phyloP scores from a whole-genome alignment of 35 echinoderm and acorn worm species.

The Ophiothrix spiculata region DNA sequence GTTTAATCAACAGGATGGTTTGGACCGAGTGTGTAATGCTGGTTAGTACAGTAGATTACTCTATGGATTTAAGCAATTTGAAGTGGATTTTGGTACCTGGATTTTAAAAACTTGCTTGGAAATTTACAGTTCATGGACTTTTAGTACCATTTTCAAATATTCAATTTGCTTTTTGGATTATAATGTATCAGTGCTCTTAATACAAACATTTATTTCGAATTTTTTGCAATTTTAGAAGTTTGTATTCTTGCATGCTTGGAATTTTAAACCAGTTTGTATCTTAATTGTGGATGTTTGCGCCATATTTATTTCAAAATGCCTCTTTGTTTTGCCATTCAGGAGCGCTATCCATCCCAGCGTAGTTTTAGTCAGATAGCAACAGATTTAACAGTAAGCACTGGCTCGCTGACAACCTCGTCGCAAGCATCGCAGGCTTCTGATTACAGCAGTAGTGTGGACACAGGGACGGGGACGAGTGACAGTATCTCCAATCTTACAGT shows the following conservation, averaged over 20 bases:
- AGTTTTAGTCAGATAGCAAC: constrained; percentile 90
- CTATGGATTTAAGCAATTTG: neutral
- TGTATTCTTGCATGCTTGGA: neutral
- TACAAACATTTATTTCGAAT: neutral
- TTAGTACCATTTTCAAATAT: neutral
- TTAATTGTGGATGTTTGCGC: no score
- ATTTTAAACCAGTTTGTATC: no score
- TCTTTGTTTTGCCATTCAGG: constrained; percentile 7
- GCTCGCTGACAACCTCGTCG: constrained; percentile 76
- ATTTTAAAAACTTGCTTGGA: neutral
- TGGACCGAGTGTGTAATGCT: neutral
- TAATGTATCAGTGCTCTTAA: neutral
- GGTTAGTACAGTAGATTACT: neutral
- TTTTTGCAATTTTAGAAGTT: neutral
- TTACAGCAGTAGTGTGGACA: neutral
- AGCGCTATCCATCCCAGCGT: constrained; percentile 59
- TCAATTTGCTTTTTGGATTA: neutral
- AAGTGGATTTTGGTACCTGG: no score
- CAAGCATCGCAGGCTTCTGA: constrained; percentile 69
- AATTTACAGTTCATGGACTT: neutral
- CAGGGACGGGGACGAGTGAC: neutral
- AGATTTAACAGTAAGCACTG: constrained; percentile 81
- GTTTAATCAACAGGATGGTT: neutral
- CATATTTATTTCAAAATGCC: no score
- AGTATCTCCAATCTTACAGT: neutral